Conservation (phyloP, 2,113 vertebrate species). For the Cheirogaleus medius region DNA sequence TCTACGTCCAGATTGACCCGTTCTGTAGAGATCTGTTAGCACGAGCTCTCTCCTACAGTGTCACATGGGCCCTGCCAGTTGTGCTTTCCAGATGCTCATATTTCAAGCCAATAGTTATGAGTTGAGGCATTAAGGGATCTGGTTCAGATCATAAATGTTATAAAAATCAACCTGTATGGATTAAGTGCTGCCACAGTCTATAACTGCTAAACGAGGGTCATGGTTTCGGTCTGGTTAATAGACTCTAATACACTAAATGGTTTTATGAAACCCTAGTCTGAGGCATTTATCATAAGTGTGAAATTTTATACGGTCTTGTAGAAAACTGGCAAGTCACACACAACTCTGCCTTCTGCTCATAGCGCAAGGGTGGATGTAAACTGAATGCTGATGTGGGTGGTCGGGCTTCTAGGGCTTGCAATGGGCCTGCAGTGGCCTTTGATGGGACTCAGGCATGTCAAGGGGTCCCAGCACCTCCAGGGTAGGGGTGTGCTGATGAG, state of each 20-base stretch:
- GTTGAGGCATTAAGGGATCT: constrained; percentile 90
- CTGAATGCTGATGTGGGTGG: background rate
- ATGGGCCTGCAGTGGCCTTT: background rate
- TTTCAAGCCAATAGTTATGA: constrained; percentile 84
- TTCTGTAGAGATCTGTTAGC: background rate
- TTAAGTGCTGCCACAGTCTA: constrained; percentile 88
- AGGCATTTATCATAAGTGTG: constrained; percentile 70
- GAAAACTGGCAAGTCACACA: constrained; percentile 37
- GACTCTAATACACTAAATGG: constrained; percentile 87
- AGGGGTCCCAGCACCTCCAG: rapidly evolving
- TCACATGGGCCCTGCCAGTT: constrained; percentile 62
- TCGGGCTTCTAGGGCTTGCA: background rate
- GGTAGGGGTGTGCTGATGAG: background rate
- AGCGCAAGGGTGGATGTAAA: background rate
- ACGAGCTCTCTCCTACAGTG: constrained; percentile 66
- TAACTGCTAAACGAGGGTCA: constrained; percentile 89
- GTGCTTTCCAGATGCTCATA: constrained; percentile 79
- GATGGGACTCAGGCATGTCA: background rate
- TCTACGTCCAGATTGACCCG: background rate
- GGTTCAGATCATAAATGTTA: constrained; percentile 91
- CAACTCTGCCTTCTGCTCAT: background rate
- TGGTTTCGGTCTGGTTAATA: constrained; percentile 88
- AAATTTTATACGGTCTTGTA: constrained; percentile 54
- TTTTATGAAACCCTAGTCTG: constrained; percentile 82
- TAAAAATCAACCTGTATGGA: constrained; percentile 93